These are phyloP conservation scores for Micronycteris hirsuta DNA, from an alignment of 2,113 vertebrate genomes.

Conservation along the genomic window DNA sequence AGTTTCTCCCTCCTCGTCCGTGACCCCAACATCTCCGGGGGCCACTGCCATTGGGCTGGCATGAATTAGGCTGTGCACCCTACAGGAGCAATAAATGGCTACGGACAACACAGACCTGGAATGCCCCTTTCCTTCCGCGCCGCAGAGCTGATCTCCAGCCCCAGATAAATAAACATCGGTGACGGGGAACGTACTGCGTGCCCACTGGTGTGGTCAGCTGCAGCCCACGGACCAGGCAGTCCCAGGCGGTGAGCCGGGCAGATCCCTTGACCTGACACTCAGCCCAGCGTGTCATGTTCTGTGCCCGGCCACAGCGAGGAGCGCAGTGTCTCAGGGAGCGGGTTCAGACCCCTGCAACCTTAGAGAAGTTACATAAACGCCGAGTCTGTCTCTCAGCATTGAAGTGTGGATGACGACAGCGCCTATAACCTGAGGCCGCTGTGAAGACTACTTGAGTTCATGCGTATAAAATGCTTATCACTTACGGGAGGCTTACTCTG, in stretches of 20 bases:
- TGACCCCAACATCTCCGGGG: neutral
- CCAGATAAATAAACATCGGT: neutral
- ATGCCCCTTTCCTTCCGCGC: neutral
- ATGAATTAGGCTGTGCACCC: too few relatives aligned
- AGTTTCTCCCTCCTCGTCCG: neutral
- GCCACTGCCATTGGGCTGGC: neutral
- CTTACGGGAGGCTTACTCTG: neutral
- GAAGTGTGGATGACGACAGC: neutral
- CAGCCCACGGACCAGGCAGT: accelerated
- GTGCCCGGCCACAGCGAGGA: neutral
- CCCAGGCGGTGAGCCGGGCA: neutral
- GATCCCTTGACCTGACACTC: accelerated
- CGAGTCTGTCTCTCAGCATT: neutral
- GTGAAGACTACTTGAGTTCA: neutral
- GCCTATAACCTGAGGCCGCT: neutral
- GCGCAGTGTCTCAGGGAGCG: accelerated
- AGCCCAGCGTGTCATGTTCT: neutral
- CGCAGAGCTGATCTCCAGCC: neutral
- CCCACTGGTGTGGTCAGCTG: neutral
- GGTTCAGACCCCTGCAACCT: neutral
- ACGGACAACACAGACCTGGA: neutral
- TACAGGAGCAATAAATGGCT: neutral
- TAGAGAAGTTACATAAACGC: neutral
- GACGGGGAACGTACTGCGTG: accelerated
- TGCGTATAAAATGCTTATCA: neutral